These are phyloP conservation scores for Panagrolaimus sp. DNA, from an alignment of 1,140 invertebrate species.

Conservation along the genomic window DNA sequence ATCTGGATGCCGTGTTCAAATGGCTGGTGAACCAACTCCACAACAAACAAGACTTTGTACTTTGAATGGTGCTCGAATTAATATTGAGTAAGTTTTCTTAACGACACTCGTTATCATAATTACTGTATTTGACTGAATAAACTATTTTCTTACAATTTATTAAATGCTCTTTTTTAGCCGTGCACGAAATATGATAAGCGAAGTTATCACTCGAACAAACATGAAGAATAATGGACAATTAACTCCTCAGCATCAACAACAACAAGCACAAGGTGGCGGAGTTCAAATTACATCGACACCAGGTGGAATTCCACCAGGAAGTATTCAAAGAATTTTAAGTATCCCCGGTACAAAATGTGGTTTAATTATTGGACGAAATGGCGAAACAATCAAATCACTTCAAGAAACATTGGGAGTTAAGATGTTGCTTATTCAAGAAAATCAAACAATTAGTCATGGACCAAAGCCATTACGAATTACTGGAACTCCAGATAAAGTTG, in stretches of 20 bases:
- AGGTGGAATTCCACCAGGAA: conserved; percentile 29
- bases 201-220: conserved; percentile 48
- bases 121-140: too few species aligned
- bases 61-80: conserved; percentile 77
- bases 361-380: conserved; percentile 88
- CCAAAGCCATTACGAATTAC: conserved; percentile 87
- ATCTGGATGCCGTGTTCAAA: conserved; percentile 93
- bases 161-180: conserved; percentile 66
- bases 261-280: conserved; percentile 30
- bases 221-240: conserved; percentile 52
- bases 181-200: conserved; percentile 73
- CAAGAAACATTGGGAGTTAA: conserved; percentile 73
- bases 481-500: conserved; percentile 86
- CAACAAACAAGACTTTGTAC: conserved; percentile 75
- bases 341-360: conserved; percentile 95
- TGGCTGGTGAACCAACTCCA: conserved; percentile 66
- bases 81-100: conserved; percentile 71
- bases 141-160: too few species aligned
- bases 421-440: conserved; percentile 95
- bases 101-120: too few species aligned
- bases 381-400: conserved; percentile 92
- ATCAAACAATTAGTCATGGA: conserved; percentile 69
- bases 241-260: conserved; percentile 60
- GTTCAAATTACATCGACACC: too few species aligned
- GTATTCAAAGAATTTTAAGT: conserved; percentile 77